A percentile compares a stretch with the other conserved stretches of the same genome.
These are phyloP conservation scores for Aphaenogaster floridana DNA, from an alignment of 1,140 invertebrate species.

Conservation along the genomic window DNA sequence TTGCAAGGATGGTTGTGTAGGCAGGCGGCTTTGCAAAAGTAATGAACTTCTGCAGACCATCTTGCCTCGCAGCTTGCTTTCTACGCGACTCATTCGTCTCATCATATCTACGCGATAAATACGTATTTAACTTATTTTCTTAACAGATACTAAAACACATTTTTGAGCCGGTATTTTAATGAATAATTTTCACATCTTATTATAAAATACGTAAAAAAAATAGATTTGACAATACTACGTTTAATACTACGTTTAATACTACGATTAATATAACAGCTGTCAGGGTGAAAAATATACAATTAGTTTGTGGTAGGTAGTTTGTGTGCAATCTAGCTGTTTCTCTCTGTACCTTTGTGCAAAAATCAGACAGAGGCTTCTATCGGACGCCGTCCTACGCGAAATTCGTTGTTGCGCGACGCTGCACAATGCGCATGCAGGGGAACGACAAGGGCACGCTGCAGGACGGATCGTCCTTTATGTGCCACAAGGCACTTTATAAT, in stretches of 20 bases:
- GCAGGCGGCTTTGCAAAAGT: neutral
- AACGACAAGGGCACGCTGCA: conserved; percentile 2
- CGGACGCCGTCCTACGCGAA: conserved; percentile 7
- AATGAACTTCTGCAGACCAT: conserved; percentile 23
- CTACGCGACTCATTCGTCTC: conserved; percentile 3
- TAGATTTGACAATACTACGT: neutral
- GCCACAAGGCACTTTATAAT: conserved; percentile 48
- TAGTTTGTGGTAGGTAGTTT: neutral
- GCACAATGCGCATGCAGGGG: conserved; percentile 30
- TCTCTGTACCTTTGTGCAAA: neutral
- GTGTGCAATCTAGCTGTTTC: neutral
- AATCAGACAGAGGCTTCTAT: conserved; percentile 26
- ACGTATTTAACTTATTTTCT: neutral
- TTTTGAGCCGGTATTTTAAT: neutral
- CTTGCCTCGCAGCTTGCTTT: neutral
- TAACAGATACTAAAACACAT: neutral
- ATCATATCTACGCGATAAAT: neutral
- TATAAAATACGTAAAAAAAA: neutral
- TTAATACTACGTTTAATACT: neutral
- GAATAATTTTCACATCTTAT: neutral
- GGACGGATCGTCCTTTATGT: conserved; percentile 41
- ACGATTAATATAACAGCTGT: neutral
- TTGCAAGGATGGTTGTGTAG: neutral
- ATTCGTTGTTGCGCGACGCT: conserved; percentile 2
- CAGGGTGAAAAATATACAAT: neutral